phyloP scores from a whole-genome alignment of 2,797 vertebrate species.

The Acanthiza pusilla region DNA sequence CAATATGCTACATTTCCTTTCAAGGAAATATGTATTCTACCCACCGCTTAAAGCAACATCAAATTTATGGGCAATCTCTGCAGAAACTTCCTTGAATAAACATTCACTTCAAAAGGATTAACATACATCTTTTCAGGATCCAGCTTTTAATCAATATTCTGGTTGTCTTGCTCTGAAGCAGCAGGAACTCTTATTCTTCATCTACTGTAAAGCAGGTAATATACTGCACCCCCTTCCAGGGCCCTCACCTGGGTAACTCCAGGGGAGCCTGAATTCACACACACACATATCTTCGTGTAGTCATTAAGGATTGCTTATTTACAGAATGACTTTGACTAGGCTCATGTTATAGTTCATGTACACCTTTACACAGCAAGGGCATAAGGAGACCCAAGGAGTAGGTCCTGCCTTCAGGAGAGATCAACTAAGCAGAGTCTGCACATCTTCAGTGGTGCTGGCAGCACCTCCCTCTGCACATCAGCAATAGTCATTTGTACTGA shows the following conservation, averaged over 20 bases:
- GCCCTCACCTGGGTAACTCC: background rate
- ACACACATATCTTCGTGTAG: background rate
- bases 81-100: constrained; percentile 31
- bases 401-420: background rate
- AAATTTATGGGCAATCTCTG: constrained; percentile 3
- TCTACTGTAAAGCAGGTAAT: background rate
- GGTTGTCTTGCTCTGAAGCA: background rate
- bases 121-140: background rate
- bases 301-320: background rate
- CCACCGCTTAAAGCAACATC: background rate
- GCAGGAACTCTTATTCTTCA: background rate
- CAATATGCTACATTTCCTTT: background rate
- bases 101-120: constrained; percentile 6
- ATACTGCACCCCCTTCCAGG: background rate
- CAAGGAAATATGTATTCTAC: background rate
- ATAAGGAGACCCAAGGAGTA: background rate
- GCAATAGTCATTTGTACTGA: background rate
- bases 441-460: background rate
- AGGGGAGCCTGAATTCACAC: background rate
- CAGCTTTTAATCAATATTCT: background rate
- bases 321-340: background rate
- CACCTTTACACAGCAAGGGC: background rate
- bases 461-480: background rate
- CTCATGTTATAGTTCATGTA: background rate
- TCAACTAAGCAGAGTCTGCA: background rate